These are phyloP conservation scores for Nemopilema nomurai DNA, from an alignment of 30 jellyfish, hydroid and myxozoan genomes.

Conservation along the genomic window DNA sequence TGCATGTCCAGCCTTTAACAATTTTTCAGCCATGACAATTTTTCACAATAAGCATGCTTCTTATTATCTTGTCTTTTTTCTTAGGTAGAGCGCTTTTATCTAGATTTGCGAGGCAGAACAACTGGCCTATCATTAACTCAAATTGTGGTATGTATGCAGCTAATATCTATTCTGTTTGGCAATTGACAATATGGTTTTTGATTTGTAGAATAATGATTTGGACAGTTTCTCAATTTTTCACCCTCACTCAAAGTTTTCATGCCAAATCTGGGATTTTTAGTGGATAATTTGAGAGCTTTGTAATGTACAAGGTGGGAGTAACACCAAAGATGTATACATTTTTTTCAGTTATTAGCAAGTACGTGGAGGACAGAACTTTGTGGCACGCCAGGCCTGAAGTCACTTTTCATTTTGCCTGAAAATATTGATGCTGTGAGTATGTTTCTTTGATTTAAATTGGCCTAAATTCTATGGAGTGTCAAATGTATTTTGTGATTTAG, in stretches of 20 bases:
- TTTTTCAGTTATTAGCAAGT: slow-evolving; percentile 21
- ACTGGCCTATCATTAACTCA: slow-evolving; percentile 1
- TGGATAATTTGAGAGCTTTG: too few species aligned
- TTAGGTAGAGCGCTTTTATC: slow-evolving; percentile 9
- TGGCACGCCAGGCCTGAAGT: slow-evolving; percentile 55
- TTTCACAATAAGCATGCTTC: too few species aligned
- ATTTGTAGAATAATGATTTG: too few species aligned
- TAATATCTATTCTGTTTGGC: too few species aligned
- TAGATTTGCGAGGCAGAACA: slow-evolving; percentile 18
- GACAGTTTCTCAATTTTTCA: too few species aligned
- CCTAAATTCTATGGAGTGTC: too few species aligned
- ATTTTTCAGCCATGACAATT: neutral
- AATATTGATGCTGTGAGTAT: slow-evolving; percentile 33
- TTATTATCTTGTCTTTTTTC: neutral
- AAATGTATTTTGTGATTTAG: too few species aligned
- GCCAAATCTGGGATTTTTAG: too few species aligned
- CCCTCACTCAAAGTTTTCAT: too few species aligned
- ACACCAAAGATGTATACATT: too few species aligned
- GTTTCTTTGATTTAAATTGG: neutral
- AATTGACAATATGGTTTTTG: too few species aligned
- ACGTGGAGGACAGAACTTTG: slow-evolving; percentile 38
- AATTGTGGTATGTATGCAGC: slow-evolving; percentile 28
- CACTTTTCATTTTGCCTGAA: slow-evolving; percentile 35
- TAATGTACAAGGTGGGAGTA: too few species aligned
- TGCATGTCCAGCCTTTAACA: neutral